Percentiles rank a stretch among this genome's conserved stretches.
Conservation (phyloP, 2,113 vertebrate genomes). For the Cisticola juncidis region DNA sequence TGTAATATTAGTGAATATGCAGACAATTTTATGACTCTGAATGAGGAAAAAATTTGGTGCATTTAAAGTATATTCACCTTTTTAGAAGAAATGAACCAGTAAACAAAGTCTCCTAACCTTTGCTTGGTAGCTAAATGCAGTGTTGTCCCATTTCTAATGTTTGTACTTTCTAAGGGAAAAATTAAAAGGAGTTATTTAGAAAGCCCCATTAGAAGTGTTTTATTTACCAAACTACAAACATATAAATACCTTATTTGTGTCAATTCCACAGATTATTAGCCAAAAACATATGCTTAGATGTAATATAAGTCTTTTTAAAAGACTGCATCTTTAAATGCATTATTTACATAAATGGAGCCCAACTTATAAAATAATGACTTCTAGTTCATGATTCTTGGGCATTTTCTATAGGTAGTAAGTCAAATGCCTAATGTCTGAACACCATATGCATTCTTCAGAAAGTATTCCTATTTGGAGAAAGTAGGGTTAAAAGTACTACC, state of each 20-base stretch:
- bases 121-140: slow-evolving; percentile 10
- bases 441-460: background rate
- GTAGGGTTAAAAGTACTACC: background rate
- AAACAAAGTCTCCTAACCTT: slow-evolving; percentile 2
- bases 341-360: background rate
- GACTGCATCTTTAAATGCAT: background rate
- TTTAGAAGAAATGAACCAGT: background rate
- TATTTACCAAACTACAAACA: background rate
- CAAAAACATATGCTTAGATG: background rate
- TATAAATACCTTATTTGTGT: slow-evolving; percentile 22
- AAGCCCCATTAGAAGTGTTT: slow-evolving; percentile 45
- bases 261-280: background rate
- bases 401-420: background rate
- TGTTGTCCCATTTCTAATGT: background rate
- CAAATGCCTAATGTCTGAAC: background rate
- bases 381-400: background rate
- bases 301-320: background rate
- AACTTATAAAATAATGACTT: background rate
- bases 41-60: background rate
- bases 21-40: background rate
- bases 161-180: slow-evolving; percentile 19
- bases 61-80: background rate
- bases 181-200: slow-evolving; percentile 21
- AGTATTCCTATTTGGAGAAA: background rate
- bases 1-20: background rate